A percentile compares a stretch with the other conserved stretches of the same genome.
These are phyloP conservation scores for Chiloscyllium punctatum DNA, from an alignment of 2,797 vertebrate species.

Conservation along the genomic window DNA sequence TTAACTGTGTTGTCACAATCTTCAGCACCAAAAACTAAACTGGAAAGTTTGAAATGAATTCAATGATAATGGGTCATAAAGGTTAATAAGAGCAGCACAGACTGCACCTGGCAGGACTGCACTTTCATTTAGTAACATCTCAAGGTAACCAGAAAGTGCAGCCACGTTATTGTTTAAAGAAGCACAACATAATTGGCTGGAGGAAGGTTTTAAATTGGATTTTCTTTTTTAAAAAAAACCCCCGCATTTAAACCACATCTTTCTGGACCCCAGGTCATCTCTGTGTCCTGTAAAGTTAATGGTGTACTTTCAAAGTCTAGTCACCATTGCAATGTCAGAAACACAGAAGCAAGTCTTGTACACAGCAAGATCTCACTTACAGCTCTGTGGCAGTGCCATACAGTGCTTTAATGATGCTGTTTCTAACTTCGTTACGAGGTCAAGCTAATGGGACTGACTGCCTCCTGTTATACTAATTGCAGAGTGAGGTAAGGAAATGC, in stretches of 20 bases:
- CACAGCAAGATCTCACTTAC: neutral
- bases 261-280: neutral
- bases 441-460: neutral
- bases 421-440: neutral
- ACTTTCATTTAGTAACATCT: neutral
- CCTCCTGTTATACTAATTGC: neutral
- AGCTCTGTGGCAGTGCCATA: neutral
- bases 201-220: neutral
- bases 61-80: neutral
- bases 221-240: neutral
- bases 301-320: neutral
- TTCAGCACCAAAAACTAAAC: neutral
- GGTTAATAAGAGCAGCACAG: neutral
- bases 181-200: neutral
- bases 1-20: neutral
- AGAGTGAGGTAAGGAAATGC: neutral
- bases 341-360: neutral
- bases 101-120: neutral
- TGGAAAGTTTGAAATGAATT: neutral
- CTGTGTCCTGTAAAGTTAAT: neutral
- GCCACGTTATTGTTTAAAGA: neutral
- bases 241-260: neutral
- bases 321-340: neutral
- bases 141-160: neutral
- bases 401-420: neutral